These are phyloP conservation scores for Dufourea novaeangliae DNA, from an alignment of 1,140 invertebrate species.

Conservation along the genomic window DNA sequence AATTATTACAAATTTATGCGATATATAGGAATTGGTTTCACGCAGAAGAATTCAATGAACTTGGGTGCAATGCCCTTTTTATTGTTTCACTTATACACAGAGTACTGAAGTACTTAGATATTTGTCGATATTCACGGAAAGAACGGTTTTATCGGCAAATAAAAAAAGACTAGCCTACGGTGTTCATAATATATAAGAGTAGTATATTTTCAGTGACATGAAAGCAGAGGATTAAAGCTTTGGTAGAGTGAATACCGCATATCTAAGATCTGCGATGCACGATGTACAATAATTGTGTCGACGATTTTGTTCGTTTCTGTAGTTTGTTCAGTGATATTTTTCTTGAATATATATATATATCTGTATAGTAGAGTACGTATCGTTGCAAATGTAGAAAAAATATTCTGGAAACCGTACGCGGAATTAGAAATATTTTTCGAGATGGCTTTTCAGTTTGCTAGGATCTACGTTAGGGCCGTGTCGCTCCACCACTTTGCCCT, in stretches of 20 bases:
- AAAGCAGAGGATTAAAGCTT: neutral
- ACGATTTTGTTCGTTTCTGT: too few species aligned
- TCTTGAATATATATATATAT: too few species aligned
- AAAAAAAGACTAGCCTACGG: neutral
- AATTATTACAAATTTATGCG: too few species aligned
- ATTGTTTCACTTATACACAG: neutral
- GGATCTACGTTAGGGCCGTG: slow-evolving; percentile 92
- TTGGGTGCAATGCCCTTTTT: neutral
- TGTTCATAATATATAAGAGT: neutral
- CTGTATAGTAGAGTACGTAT: too few species aligned
- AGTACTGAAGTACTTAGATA: neutral
- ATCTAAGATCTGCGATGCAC: neutral
- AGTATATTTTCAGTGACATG: neutral
- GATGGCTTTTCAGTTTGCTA: slow-evolving; percentile 84
- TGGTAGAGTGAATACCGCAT: neutral
- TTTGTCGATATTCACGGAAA: neutral
- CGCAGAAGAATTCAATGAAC: neutral
- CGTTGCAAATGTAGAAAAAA: neutral
- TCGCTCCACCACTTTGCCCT: slow-evolving; percentile 93
- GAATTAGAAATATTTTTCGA: slow-evolving; percentile 87
- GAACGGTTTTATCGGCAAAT: neutral
- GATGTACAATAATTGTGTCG: too few species aligned
- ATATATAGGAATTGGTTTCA: neutral
- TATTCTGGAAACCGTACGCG: neutral
- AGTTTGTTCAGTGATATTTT: too few species aligned